Conservation (phyloP, 1,140 invertebrate species). For the Drosophila sturtevanti region DNA sequence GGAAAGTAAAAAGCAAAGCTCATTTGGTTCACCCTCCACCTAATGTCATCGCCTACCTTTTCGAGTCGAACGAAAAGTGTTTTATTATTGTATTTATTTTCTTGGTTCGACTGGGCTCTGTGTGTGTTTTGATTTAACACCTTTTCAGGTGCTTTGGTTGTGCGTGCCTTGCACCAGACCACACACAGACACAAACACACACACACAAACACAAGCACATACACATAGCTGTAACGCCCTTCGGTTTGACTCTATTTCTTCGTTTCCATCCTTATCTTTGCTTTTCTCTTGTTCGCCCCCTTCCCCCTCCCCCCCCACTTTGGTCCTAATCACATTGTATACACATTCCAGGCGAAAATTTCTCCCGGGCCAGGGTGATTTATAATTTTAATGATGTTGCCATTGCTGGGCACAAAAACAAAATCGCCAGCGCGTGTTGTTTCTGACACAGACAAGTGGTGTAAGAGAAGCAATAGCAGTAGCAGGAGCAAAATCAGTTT, state of each 20-base stretch:
- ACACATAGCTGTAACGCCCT: not conserved
- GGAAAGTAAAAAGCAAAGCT: not conserved
- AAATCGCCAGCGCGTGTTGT: conserved; percentile 41
- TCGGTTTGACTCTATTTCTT: not conserved
- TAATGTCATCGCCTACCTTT: conserved; percentile 1
- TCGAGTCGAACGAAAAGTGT: conserved; percentile 34
- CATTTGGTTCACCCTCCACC: not conserved
- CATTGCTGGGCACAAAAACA: conserved; percentile 32
- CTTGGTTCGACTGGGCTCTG: conserved; percentile 23
- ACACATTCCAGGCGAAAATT: conserved; percentile 18
- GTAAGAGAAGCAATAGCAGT: not conserved
- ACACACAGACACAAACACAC: not conserved
- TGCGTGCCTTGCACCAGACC: not conserved
- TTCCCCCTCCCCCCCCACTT: not conserved
- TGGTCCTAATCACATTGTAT: not conserved
- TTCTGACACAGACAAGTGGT: conserved; percentile 3
- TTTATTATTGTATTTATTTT: conserved; percentile 68
- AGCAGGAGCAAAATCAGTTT: too few species aligned
- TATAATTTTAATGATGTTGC: conserved; percentile 62
- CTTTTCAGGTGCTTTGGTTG: conserved; percentile 45
- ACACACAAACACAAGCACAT: not conserved
- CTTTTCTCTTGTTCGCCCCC: not conserved
- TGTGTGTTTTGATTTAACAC: conserved; percentile 71
- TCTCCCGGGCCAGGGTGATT: conserved; percentile 50
- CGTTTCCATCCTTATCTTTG: not conserved